Percentiles rank a stretch among this genome's conserved stretches.
These are phyloP conservation scores for Diplodus puntazzo DNA, from an alignment of 2,797 vertebrate species.

Conservation along the genomic window DNA sequence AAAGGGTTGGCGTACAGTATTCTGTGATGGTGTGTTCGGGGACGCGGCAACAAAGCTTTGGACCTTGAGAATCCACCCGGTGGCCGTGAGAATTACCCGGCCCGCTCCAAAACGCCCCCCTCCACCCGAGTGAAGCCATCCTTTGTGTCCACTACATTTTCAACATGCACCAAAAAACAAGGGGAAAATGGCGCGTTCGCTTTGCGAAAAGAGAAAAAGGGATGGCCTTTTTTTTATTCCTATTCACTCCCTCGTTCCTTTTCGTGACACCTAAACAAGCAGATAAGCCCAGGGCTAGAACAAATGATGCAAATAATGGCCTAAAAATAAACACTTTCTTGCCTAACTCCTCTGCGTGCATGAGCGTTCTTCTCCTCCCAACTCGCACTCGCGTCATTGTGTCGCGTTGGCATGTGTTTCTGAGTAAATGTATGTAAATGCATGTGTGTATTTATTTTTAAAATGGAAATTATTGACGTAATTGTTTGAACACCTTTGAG, in stretches of 20 bases:
- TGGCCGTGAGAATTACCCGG: constrained; percentile 19
- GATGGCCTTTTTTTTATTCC: constrained; percentile 16
- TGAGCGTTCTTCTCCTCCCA: constrained; percentile 3
- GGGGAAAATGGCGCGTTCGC: constrained; percentile 11
- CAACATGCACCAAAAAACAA: constrained; percentile 11
- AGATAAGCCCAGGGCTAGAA: constrained; percentile 67
- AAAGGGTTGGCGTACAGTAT: constrained; percentile 45
- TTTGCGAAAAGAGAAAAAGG: constrained; percentile 28
- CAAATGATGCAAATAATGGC: constrained; percentile 66
- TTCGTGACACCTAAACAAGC: constrained; percentile 69
- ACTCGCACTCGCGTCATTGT: constrained; percentile 15
- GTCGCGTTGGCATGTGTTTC: constrained; percentile 27
- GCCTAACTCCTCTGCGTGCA: constrained; percentile 26
- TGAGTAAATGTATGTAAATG: constrained; percentile 65
- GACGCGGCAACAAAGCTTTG: constrained; percentile 56
- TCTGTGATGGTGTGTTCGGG: constrained; percentile 22
- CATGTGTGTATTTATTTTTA: constrained; percentile 57
- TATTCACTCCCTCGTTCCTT: constrained; percentile 19
- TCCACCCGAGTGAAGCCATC: constrained; percentile 9
- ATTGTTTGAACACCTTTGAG: constrained; percentile 87
- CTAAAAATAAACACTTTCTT: constrained; percentile 70
- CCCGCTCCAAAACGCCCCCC: constrained; percentile 13
- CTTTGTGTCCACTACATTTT: constrained; percentile 22
- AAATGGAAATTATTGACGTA: constrained; percentile 77
- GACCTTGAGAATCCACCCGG: constrained; percentile 50